These are phyloP conservation scores for Mythimna loreyi DNA, from an alignment of 2,888 invertebrate genomes.

Conservation along the genomic window DNA sequence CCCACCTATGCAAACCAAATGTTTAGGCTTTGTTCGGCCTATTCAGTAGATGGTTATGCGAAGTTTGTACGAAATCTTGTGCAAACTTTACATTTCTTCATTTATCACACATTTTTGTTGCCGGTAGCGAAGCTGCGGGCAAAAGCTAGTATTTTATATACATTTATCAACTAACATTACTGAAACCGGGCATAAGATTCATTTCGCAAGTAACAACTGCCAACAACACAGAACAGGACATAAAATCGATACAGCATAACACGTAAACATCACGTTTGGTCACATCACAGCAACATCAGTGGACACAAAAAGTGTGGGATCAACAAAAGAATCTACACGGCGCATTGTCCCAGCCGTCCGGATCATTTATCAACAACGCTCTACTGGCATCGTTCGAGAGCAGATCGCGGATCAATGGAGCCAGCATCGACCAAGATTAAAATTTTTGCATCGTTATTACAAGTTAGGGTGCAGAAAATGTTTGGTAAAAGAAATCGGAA, in stretches of 20 bases:
- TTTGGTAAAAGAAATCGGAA: no score
- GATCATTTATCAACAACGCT: conserved; percentile 90
- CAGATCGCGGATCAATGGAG: conserved; percentile 85
- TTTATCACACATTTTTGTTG: no score
- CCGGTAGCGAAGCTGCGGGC: no score
- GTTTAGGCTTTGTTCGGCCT: no score
- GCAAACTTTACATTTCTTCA: no score
- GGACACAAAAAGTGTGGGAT: conserved; percentile 86
- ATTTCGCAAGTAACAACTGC: conserved; percentile 7
- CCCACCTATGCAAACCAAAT: no score
- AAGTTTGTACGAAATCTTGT: no score
- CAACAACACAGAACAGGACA: conserved; percentile 36
- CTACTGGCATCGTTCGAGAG: conserved; percentile 83
- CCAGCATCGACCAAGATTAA: conserved; percentile 77
- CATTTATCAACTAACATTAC: background rate
- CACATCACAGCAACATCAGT: conserved; percentile 80
- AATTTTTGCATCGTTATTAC: conserved; percentile 76
- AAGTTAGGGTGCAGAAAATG: conserved; percentile 10
- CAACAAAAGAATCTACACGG: conserved; percentile 89
- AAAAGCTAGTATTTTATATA: background rate
- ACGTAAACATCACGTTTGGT: conserved; percentile 78
- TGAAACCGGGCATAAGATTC: background rate
- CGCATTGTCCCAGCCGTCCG: conserved; percentile 82
- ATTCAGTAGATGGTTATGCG: no score
- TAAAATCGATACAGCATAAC: conserved; percentile 68